Evolutionary conservation across 92 coral and sea anemone species (phyloP), one percentile per base, ranked within the genome.

Genomic region (Muricea muricata): DNA sequence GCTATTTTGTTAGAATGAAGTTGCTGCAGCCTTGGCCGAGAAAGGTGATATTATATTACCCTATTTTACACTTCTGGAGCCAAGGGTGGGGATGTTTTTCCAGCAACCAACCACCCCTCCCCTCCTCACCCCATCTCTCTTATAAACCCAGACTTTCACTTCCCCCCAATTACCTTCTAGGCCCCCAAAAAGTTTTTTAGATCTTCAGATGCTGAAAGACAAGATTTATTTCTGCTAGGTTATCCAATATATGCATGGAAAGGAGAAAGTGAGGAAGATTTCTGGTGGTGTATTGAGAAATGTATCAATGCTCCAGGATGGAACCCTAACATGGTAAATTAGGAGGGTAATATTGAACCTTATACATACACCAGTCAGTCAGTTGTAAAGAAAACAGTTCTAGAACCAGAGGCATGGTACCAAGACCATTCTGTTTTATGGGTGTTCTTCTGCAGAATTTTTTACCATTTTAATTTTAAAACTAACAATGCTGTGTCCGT

Each of bases 221-320:
- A n/a, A n/a, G n/a, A n/a, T n/a, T n/a, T n/a, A n/a, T n/a, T n/a
- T n/a, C n/a, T n/a, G 1, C 23, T 71, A 94, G 98, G 97, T 21
- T 88, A 84, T 77, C 94, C 99, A 48, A 93, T 94, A 78, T 97
- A 90, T 91, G 99, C 99, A 9, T 97, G 99, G 99, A 97, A 97
- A 80, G 99, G 98, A 9, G 99, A 97, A 68, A 88, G 98, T 34
- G 99, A 97, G 85, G 99, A 97, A 73, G 99, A 97, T 40, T 97
- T 97, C 73, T 97, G 99, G 99, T 97, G 99, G 99, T 97, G 99
- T 68, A 97, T 97, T 65, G 99, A 97, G 92, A 92, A 93, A 81
- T 97, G 99, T 37, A 93, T 97, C 79, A 97, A 97, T 10, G 92
- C 98, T 2, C 93, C 94, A 12, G 91, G 93, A 29, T 97, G 94